A percentile compares a stretch with the other conserved stretches of the same genome.
phyloP scores from a whole-genome alignment of 2,113 vertebrate species.

The Limnothrissa miodon region DNA sequence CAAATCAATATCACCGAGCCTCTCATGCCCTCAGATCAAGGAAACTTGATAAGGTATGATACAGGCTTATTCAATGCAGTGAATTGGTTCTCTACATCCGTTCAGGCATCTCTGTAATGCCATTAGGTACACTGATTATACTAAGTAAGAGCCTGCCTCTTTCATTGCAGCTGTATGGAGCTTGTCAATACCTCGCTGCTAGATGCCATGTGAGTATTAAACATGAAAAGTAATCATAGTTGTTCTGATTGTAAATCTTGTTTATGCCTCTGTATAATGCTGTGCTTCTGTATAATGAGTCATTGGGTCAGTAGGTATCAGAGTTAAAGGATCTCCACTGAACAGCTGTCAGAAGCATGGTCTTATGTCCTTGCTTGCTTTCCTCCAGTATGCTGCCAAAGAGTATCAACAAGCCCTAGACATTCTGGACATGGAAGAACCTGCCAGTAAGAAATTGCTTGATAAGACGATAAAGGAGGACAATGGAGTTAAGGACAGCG shows the following conservation, averaged over 20 bases:
- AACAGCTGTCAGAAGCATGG: not conserved
- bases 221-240: not conserved
- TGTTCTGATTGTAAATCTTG: not conserved
- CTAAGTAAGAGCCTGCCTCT: constrained; percentile 27
- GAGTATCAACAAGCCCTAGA: constrained; percentile 97
- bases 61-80: not conserved
- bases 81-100: not conserved
- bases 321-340: not conserved
- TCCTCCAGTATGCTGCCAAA: constrained; percentile 91
- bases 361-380: constrained; percentile 36
- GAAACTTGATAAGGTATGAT: constrained; percentile 89
- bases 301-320: not conserved
- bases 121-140: not conserved
- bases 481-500: constrained; percentile 73
- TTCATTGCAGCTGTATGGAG: constrained; percentile 80
- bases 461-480: constrained; percentile 86
- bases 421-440: constrained; percentile 93
- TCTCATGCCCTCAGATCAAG: constrained; percentile 92
- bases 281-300: not conserved
- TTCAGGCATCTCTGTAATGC: not conserved
- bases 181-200: constrained; percentile 96
- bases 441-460: constrained; percentile 85
- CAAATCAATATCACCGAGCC: constrained; percentile 96
- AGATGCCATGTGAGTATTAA: constrained; percentile 91
- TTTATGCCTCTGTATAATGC: not conserved